Evolutionary conservation across 2,113 vertebrate species (phyloP).

Genomic region (Macheiramphus alcinus): DNA sequence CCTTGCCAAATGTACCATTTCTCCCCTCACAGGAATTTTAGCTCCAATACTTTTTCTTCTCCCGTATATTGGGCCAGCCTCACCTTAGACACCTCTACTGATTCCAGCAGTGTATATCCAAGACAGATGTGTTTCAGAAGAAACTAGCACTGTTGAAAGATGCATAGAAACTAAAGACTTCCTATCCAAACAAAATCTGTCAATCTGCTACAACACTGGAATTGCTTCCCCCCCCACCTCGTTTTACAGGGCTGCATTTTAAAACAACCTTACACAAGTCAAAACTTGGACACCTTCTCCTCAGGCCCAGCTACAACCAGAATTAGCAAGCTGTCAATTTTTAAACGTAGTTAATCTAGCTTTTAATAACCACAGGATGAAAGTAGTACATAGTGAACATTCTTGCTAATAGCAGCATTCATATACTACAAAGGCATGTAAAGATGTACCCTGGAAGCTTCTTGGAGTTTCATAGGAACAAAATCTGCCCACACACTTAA

Average conservation of each 20-base stretch:
- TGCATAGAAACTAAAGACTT: not conserved
- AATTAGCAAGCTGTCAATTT: not conserved
- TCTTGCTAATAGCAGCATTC: not conserved
- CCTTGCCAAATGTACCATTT: not conserved
- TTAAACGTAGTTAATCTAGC: not conserved
- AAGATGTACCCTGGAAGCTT: not conserved
- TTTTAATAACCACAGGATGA: not conserved
- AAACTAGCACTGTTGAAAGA: not conserved
- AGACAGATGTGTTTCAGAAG: not conserved
- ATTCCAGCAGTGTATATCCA: not conserved
- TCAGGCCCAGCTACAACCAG: not conserved
- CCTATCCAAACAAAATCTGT: not conserved
- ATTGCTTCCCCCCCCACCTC: rapidly evolving
- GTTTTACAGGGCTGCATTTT: not conserved
- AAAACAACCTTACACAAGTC: not conserved
- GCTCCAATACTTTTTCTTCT: not conserved
- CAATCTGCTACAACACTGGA: not conserved
- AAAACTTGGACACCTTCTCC: not conserved
- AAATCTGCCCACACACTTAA: not conserved
- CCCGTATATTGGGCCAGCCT: not conserved
- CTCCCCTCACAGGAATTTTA: not conserved
- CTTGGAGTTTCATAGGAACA: not conserved
- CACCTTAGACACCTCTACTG: not conserved
- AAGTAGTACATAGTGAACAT: not conserved
- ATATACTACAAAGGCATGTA: not conserved